These are phyloP conservation scores for Phymatocera aterrima DNA, from an alignment of 2,888 invertebrate species.

Conservation along the genomic window DNA sequence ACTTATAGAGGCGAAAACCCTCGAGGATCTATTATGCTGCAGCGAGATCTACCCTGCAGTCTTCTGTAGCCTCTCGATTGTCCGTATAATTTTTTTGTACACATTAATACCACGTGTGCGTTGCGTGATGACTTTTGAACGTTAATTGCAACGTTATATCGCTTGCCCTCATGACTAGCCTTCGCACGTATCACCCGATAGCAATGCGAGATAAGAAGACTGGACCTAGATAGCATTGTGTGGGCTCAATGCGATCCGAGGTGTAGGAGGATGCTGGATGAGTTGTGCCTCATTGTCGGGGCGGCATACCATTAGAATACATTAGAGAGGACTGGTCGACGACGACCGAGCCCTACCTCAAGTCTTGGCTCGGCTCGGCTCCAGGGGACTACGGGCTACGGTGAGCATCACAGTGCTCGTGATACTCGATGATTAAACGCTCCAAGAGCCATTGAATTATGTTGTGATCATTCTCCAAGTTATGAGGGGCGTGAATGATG, in stretches of 20 bases:
- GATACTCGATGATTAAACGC: slow-evolving; percentile 49
- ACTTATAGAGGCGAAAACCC: not conserved
- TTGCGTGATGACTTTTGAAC: slow-evolving; percentile 53
- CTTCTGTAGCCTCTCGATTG: slow-evolving; percentile 10
- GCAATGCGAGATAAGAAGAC: slow-evolving; percentile 16
- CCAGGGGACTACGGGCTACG: slow-evolving; percentile 18
- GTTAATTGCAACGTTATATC: slow-evolving; percentile 41
- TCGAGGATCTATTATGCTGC: slow-evolving; percentile 45
- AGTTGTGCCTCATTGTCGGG: slow-evolving; percentile 73
- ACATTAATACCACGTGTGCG: slow-evolving; percentile 47
- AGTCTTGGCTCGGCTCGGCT: not conserved
- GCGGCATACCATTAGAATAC: slow-evolving; percentile 73
- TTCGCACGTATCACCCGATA: slow-evolving; percentile 34
- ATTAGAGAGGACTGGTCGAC: slow-evolving; percentile 59
- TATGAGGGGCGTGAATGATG: slow-evolving; percentile 57
- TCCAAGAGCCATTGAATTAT: slow-evolving; percentile 59
- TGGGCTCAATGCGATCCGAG: slow-evolving; percentile 47
- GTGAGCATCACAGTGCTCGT: slow-evolving; percentile 40
- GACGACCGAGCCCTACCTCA: slow-evolving; percentile 30
- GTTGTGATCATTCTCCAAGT: slow-evolving; percentile 56
- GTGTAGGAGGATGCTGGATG: slow-evolving; percentile 68
- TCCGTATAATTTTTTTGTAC: slow-evolving; percentile 24
- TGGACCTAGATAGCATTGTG: slow-evolving; percentile 54
- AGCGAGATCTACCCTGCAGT: not conserved
- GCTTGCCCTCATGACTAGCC: slow-evolving; percentile 39